Percentiles rank a stretch among this genome's conserved stretches.
These are phyloP conservation scores for Apotomis capreana DNA, from an alignment of 2,888 invertebrate genomes.

Conservation along the genomic window DNA sequence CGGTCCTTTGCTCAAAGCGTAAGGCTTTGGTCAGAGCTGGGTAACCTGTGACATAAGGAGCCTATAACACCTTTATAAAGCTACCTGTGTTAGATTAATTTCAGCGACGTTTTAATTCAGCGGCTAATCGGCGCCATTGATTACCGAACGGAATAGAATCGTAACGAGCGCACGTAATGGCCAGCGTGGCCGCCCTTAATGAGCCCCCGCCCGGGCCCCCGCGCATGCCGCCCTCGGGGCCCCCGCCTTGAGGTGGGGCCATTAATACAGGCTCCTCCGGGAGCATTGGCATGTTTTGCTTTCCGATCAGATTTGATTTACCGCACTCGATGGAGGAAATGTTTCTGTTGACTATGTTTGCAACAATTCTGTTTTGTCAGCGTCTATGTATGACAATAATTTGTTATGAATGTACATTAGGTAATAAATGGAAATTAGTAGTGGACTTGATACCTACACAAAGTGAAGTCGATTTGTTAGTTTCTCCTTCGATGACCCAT, in stretches of 20 bases:
- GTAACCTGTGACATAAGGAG: not conserved
- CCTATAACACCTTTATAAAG: not conserved
- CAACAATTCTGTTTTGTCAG: too few relatives aligned
- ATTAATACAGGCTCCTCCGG: slow-evolving; percentile 31
- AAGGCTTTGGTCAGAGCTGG: too few relatives aligned
- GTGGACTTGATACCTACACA: too few relatives aligned
- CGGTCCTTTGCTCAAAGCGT: too few relatives aligned
- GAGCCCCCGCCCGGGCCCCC: not conserved
- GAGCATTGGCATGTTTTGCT: slow-evolving; percentile 26
- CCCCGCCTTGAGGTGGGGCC: slow-evolving; percentile 20
- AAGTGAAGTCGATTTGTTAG: too few relatives aligned
- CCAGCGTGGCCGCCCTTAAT: slow-evolving; percentile 17
- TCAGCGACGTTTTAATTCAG: slow-evolving; percentile 15
- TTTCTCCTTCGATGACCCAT: too few relatives aligned
- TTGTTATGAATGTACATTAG: too few relatives aligned
- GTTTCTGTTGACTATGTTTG: not conserved
- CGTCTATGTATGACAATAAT: not conserved
- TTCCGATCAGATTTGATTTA: slow-evolving; percentile 31
- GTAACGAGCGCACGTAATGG: slow-evolving; percentile 29
- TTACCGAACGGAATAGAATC: slow-evolving; percentile 32
- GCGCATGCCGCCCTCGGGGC: not conserved
- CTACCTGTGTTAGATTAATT: not conserved
- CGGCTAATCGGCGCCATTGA: slow-evolving; percentile 32
- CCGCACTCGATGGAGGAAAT: not conserved
- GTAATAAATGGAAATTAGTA: too few relatives aligned